phyloP scores from a whole-genome alignment of 2,113 vertebrate genomes.

The Atrichornis clamosus region DNA sequence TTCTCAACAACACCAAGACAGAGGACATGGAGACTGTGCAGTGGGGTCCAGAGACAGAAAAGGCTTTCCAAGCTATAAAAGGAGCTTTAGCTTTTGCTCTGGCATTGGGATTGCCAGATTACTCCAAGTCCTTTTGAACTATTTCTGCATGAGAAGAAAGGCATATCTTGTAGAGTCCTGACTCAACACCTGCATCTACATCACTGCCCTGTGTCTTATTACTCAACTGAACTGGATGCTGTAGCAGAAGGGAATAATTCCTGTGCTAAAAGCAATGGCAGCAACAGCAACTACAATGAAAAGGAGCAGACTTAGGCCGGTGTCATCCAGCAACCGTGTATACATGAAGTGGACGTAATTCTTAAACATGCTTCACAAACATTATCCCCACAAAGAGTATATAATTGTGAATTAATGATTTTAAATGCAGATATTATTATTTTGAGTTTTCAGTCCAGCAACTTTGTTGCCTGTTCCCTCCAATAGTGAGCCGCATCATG shows the following conservation, averaged over 20 bases:
- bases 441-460: background rate
- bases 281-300: background rate
- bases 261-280: background rate
- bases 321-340: background rate
- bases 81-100: background rate
- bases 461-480: background rate
- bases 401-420: background rate
- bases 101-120: background rate
- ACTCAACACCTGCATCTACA: background rate
- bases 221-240: background rate
- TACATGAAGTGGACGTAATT: background rate
- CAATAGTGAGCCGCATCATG: background rate
- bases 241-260: background rate
- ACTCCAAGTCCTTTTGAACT: background rate
- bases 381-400: background rate
- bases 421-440: background rate
- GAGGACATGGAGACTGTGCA: background rate
- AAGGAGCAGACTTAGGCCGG: background rate
- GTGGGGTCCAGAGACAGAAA: background rate
- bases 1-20: background rate
- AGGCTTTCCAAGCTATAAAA: background rate
- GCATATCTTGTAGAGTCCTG: background rate
- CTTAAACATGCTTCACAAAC: background rate
- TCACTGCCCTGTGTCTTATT: background rate
- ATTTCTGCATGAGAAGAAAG: background rate